These are phyloP conservation scores for Ctenomys sociabilis DNA, from an alignment of 2,113 vertebrate species.

Conservation along the genomic window DNA sequence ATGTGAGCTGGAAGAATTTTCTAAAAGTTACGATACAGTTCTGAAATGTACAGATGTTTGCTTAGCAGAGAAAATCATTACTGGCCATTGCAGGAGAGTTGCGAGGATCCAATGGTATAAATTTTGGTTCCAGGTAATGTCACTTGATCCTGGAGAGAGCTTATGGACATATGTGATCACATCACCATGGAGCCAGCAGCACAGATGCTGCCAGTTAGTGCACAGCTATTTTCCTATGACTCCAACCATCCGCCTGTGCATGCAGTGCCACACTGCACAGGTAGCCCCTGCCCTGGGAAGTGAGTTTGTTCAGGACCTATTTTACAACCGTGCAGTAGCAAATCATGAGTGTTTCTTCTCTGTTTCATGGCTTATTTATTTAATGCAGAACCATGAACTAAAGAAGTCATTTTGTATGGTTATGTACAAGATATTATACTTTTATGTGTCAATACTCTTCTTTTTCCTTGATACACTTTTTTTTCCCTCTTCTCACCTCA, in stretches of 20 bases:
- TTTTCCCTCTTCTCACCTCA: background rate
- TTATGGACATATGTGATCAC: fast-evolving
- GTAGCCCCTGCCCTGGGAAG: no score
- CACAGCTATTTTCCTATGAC: background rate
- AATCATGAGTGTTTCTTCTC: background rate
- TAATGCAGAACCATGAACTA: background rate
- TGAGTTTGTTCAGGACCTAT: background rate
- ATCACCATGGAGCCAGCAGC: background rate
- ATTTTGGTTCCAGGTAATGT: background rate
- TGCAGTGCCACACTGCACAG: fast-evolving
- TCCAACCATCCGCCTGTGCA: background rate
- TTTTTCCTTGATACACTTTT: background rate
- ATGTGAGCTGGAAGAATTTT: background rate
- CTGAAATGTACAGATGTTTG: background rate
- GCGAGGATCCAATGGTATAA: background rate
- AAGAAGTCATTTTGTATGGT: background rate
- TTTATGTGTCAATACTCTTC: background rate
- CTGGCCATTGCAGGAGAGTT: background rate
- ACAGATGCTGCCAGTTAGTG: background rate
- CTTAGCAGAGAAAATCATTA: background rate
- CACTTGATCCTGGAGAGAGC: background rate
- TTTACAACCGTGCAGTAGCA: background rate
- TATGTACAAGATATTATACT: background rate
- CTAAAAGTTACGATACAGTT: background rate
- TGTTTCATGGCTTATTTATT: background rate